Evolutionary conservation across 2,113 vertebrate species (phyloP).

Genomic region (Spermophilus dauricus): DNA sequence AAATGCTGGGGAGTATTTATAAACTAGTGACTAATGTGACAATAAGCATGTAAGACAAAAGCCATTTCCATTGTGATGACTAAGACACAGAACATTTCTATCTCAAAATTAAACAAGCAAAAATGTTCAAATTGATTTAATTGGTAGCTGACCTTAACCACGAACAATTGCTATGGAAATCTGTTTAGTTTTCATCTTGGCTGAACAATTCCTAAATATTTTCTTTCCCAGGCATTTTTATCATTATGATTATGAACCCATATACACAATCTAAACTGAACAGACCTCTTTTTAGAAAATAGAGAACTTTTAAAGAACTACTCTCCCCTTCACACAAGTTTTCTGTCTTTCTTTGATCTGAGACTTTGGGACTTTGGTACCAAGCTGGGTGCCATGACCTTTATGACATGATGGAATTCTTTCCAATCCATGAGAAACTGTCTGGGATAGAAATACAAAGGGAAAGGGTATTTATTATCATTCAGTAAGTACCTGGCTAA

Average conservation of each 20-base stretch:
- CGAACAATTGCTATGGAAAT: conserved; percentile 70
- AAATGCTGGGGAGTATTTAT: neutral
- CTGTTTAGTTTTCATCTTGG: conserved; percentile 63
- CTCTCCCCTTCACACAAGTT: neutral
- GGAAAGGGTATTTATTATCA: neutral
- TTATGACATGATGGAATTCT: neutral
- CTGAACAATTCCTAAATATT: neutral
- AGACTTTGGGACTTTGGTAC: neutral
- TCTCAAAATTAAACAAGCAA: conserved; percentile 58
- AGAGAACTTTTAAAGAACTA: conserved; percentile 31
- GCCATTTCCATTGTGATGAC: neutral
- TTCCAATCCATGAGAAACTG: neutral
- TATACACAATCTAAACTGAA: neutral
- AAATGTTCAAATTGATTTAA: conserved; percentile 58
- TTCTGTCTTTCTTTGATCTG: conserved; percentile 34
- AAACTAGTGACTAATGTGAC: conserved; percentile 56
- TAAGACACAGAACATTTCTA: conserved; percentile 70
- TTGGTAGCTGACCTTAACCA: conserved; percentile 59
- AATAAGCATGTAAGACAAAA: conserved; percentile 38
- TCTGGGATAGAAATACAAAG: neutral
- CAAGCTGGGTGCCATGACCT: neutral
- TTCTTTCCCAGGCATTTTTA: neutral
- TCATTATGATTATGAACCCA: neutral
- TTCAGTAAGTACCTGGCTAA: neutral
- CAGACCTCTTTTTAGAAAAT: neutral